These are phyloP conservation scores for Napeogenes inachia DNA, from an alignment of 2,888 invertebrate species.

Conservation along the genomic window DNA sequence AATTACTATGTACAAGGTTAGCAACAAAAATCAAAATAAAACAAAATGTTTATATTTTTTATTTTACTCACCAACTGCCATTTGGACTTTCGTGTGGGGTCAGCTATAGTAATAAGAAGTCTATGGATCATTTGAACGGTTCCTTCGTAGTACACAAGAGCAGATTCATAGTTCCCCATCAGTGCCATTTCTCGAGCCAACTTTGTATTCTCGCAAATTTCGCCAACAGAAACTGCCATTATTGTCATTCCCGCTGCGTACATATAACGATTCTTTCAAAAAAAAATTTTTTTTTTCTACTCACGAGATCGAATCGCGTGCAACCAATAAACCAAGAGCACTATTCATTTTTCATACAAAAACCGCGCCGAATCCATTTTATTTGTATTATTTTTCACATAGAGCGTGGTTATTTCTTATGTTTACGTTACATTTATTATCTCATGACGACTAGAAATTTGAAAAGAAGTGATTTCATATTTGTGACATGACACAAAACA, in stretches of 20 bases:
- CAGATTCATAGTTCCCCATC: constrained; percentile 96
- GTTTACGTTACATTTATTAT: constrained; percentile 40
- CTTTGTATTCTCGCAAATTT: constrained; percentile 96
- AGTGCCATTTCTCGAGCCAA: constrained; percentile 96
- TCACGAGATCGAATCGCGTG: constrained; percentile 54
- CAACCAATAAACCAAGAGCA: constrained; percentile 56
- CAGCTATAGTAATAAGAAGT: constrained; percentile 86
- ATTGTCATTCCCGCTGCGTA: constrained; percentile 81
- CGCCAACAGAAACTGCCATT: constrained; percentile 93
- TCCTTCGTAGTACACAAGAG: constrained; percentile 95
- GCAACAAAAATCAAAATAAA: constrained; percentile 39
- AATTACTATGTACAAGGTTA: constrained; percentile 63
- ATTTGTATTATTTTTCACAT: constrained; percentile 34
- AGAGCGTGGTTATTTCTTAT: constrained; percentile 33
- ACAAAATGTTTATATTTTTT: constrained; percentile 30
- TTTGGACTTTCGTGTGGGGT: constrained; percentile 88
- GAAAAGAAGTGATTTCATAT: constrained; percentile 44
- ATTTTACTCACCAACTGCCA: constrained; percentile 87
- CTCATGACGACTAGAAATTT: constrained; percentile 53
- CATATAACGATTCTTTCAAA: constrained; percentile 61
- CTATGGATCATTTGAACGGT: constrained; percentile 94
- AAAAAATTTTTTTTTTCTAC: constrained; percentile 42
- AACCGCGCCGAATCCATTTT: constrained; percentile 34
- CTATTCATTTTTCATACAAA: constrained; percentile 49
- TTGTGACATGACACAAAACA: constrained; percentile 59